Evolutionary conservation across 1,140 invertebrate species (phyloP).

Genomic region (Hyphantria cunea): DNA sequence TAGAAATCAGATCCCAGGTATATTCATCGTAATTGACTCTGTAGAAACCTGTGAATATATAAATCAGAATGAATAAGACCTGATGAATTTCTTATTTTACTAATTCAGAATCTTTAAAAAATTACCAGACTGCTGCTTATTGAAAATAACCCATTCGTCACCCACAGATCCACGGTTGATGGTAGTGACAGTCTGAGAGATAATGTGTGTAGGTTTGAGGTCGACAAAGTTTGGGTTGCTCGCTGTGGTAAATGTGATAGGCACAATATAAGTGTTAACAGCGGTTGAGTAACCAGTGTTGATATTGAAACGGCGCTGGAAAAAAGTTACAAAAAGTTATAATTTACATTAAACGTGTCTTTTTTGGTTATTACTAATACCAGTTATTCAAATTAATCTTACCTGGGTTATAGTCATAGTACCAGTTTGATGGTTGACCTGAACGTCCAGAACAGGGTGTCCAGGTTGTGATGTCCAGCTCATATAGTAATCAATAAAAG

Average conservation of each 20-base stretch:
- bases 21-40: constrained; percentile 89
- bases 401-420: constrained; percentile 80
- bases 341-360: too few relatives aligned
- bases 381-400: constrained; percentile 11
- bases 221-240: constrained; percentile 70
- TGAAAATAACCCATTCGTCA: constrained; percentile 83
- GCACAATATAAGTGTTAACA: constrained; percentile 78
- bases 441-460: constrained; percentile 78
- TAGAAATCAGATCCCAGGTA: constrained; percentile 85
- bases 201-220: constrained; percentile 66
- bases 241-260: constrained; percentile 79
- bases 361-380: too few relatives aligned
- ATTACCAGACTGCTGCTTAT: constrained; percentile 83
- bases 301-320: constrained; percentile 68
- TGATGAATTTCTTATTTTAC: too few relatives aligned
- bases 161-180: constrained; percentile 49
- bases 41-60: constrained; percentile 85
- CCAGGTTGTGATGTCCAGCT: constrained; percentile 80
- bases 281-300: constrained; percentile 52
- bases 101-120: neutral
- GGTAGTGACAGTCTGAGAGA: constrained; percentile 41
- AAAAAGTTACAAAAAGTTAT: too few relatives aligned
- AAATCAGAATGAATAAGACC: too few relatives aligned
- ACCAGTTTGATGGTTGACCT: constrained; percentile 75
- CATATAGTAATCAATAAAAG: constrained; percentile 72